Conservation (phyloP, 2,113 vertebrate species). For the Hippolais icterina region DNA sequence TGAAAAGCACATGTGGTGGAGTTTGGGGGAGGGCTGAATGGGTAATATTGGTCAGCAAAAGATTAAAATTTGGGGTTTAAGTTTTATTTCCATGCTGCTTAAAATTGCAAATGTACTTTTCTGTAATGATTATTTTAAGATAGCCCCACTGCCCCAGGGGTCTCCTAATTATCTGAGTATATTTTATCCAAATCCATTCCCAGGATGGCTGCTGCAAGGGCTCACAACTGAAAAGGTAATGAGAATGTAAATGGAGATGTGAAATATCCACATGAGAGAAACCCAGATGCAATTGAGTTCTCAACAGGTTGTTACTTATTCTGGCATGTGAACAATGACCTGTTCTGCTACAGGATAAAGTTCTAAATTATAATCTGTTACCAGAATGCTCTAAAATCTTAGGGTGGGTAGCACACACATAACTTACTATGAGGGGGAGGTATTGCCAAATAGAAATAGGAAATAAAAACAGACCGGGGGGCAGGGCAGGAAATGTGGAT, state of each 20-base stretch:
- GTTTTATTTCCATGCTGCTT: neutral
- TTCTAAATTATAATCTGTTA: neutral
- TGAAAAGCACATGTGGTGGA: neutral
- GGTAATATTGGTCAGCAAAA: neutral
- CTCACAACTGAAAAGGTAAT: neutral
- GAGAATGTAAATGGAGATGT: neutral
- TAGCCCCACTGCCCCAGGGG: neutral
- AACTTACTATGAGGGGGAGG: neutral
- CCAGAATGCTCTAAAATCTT: neutral
- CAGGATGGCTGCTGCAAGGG: neutral
- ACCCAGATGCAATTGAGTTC: neutral
- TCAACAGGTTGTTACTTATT: neutral
- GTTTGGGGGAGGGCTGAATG: neutral
- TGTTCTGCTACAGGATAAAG: neutral
- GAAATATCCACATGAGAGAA: neutral
- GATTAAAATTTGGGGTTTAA: neutral
- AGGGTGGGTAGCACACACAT: neutral
- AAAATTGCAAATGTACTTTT: neutral
- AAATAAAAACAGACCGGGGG: fast-evolving
- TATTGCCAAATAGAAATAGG: neutral
- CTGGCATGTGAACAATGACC: neutral
- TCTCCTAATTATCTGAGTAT: neutral
- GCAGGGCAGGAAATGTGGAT: neutral
- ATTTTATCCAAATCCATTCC: neutral
- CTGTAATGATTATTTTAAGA: neutral